Evolutionary conservation across 2,888 invertebrate genomes (phyloP), one percentile per base, ranked within the genome.

Genomic region (Linnaemya vulpina): DNA sequence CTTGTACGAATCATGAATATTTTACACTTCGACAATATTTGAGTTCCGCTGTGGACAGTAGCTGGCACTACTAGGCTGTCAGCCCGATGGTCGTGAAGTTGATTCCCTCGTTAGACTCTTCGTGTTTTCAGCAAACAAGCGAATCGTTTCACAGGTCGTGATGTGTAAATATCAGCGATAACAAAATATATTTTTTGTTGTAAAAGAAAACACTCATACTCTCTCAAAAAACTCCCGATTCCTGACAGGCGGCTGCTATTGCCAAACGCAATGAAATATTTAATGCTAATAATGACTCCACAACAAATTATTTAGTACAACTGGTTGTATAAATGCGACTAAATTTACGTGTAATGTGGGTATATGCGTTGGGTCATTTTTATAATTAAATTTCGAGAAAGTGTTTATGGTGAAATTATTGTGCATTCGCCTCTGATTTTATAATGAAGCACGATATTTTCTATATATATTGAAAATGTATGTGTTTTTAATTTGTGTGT

Each of bases 401-500:
- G 80, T 80, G 70, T 70, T 81, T 65, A 43, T 63, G 77, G 80
- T 78, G 86, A 80, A 83, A 75, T 77, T 63, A 58, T 79, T 53
- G 25, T 58, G 71, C 13, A 65, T 71, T 65, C 51, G 68, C 49
- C 55, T 35, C 25, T 58, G 46, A 25, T 63, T 62, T 74, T 62
- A 49, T 22, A 76, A 20, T 60, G n/a, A 58, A 43, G 60, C 60
- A 51, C 53, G 65, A 70, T 49, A 0, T 53, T 13, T 43, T 30
- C 43, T 70, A 62, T 70, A 58, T 38, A 25, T 43, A 43, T n/a
- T n/a, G n/a, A 40, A 30, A 30, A 43, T 60, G n/a, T 62, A 49
- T 82, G 8, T n/a, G 10, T 62, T 17, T 58, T 67, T 46, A 1
- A 17, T 55, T 68, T 40, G 1, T 74, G 13, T 51, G 7, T 58